These are phyloP conservation scores for Crax fasciolata DNA, from an alignment of 2,797 vertebrate species.

Conservation along the genomic window DNA sequence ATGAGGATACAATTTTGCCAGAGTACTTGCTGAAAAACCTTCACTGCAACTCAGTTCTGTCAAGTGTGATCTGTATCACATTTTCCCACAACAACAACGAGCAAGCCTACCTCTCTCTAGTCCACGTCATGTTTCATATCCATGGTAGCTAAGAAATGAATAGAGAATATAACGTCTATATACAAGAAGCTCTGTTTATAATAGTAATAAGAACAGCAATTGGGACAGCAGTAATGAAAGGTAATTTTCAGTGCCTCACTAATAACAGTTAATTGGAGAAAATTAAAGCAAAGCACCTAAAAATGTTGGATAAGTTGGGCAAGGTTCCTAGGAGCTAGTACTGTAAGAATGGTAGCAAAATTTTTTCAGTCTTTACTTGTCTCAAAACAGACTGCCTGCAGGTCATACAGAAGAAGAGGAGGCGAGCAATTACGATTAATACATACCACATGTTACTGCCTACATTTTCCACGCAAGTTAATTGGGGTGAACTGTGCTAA, in stretches of 20 bases:
- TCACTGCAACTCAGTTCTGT: conserved; percentile 29
- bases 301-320: background rate
- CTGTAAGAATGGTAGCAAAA: background rate
- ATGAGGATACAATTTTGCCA: background rate
- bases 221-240: background rate
- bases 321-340: background rate
- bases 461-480: background rate
- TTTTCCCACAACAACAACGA: background rate
- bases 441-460: background rate
- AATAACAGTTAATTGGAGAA: background rate
- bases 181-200: background rate
- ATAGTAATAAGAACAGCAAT: background rate
- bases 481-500: background rate
- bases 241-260: background rate
- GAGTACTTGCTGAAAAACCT: conserved; percentile 2
- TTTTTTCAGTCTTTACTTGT: background rate
- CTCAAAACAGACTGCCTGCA: background rate
- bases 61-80: background rate
- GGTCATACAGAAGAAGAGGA: background rate
- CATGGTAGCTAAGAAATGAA: background rate
- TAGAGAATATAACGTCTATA: background rate
- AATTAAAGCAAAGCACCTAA: conserved; percentile 7
- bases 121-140: background rate
- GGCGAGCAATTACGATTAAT: background rate
- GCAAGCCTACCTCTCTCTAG: background rate